Percentiles rank a stretch among this genome's conserved stretches.
Conservation (phyloP, 2,888 invertebrate genomes). For the Ophion slaviceki region DNA sequence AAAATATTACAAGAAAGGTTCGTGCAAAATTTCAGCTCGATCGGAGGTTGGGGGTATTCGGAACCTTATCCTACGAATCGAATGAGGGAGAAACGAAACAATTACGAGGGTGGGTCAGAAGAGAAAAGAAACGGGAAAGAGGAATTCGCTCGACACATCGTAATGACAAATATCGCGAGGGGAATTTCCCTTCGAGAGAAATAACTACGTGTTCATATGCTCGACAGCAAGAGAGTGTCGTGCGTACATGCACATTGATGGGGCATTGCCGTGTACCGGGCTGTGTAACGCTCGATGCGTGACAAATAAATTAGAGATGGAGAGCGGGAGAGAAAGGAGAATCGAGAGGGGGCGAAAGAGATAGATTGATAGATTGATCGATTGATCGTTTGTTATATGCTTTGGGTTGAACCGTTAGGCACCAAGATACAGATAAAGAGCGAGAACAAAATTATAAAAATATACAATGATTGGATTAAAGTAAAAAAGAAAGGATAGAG, state of each 20-base stretch:
- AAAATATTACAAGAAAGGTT: too few species aligned
- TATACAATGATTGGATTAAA: too few species aligned
- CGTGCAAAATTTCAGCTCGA: too few species aligned
- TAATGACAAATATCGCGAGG: constrained; percentile 49
- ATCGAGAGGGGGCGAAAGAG: too few species aligned
- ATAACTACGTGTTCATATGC: background rate
- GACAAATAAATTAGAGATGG: constrained; percentile 30
- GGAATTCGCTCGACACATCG: constrained; percentile 47
- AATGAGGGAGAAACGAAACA: background rate
- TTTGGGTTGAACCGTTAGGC: too few species aligned
- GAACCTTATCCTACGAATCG: too few species aligned
- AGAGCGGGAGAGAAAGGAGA: background rate
- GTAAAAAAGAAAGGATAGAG: too few species aligned
- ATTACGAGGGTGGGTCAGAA: background rate
- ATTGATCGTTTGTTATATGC: too few species aligned
- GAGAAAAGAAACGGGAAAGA: constrained; percentile 30
- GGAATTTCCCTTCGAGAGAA: background rate
- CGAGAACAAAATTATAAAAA: too few species aligned
- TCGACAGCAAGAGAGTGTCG: background rate
- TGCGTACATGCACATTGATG: background rate
- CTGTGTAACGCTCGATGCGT: background rate
- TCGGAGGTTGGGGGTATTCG: too few species aligned
- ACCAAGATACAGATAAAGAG: too few species aligned
- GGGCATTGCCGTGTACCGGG: background rate
- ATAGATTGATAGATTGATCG: too few species aligned